Evolutionary conservation across 2,888 invertebrate species (phyloP).

Genomic region (Tachina grossa): DNA sequence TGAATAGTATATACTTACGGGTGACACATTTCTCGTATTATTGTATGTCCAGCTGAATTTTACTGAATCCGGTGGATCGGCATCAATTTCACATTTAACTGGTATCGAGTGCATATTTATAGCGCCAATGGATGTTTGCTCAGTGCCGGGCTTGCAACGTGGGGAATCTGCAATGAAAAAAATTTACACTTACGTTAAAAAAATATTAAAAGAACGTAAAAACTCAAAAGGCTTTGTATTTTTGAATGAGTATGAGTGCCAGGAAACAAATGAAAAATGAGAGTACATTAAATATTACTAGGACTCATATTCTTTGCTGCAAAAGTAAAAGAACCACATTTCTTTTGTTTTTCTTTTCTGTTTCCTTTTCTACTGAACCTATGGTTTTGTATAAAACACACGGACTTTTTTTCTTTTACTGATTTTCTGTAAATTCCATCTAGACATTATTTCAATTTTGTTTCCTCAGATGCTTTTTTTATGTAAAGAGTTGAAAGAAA

Average conservation of each 20-base stretch:
- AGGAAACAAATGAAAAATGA: conserved; percentile 6
- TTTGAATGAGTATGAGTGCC: background rate
- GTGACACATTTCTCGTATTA: conserved; percentile 89
- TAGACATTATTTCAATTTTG: conserved; percentile 29
- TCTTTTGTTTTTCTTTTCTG: conserved; percentile 37
- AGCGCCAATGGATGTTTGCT: conserved; percentile 88
- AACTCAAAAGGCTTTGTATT: conserved; percentile 39
- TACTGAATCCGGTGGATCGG: conserved; percentile 88
- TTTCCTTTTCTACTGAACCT: conserved; percentile 21
- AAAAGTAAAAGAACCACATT: conserved; percentile 2
- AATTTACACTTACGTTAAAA: background rate
- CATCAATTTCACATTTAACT: conserved; percentile 91
- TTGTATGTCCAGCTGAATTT: conserved; percentile 94
- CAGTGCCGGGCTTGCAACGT: conserved; percentile 89
- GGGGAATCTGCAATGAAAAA: conserved; percentile 86
- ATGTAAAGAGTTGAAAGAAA: conserved; percentile 32
- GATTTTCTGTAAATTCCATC: conserved; percentile 5
- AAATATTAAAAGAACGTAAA: background rate
- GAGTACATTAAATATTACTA: conserved; percentile 51
- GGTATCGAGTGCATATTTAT: conserved; percentile 89
- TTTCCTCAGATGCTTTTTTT: conserved; percentile 5
- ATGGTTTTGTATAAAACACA: conserved; percentile 19
- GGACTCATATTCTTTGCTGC: conserved; percentile 30
- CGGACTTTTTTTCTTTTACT: background rate
- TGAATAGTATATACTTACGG: conserved; percentile 83